A percentile compares a stretch with the other conserved stretches of the same genome.
Evolutionary conservation across 2,888 invertebrate species (phyloP).

Genomic region (Lydus trimaculatus): DNA sequence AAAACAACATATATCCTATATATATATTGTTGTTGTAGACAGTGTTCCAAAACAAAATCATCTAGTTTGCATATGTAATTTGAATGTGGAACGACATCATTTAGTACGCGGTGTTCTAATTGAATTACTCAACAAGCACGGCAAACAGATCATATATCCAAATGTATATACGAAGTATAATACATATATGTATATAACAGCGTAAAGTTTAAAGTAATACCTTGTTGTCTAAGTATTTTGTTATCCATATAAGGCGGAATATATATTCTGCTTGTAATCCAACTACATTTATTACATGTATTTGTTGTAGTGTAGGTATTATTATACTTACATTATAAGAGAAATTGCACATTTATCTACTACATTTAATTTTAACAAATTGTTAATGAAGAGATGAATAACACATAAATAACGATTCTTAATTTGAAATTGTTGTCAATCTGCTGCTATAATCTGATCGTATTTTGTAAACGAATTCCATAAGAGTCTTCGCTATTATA

Average conservation of each 20-base stretch:
- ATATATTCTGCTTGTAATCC: not conserved
- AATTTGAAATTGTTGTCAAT: not conserved
- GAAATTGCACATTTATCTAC: not conserved
- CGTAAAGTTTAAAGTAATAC: not conserved
- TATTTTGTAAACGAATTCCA: not conserved
- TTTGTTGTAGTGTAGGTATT: too few relatives aligned
- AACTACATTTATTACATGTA: too few relatives aligned
- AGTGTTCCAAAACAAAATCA: constrained; percentile 28
- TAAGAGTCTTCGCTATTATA: constrained; percentile 20
- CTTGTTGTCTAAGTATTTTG: not conserved
- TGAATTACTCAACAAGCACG: constrained; percentile 28
- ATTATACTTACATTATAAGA: not conserved
- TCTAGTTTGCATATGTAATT: constrained; percentile 32
- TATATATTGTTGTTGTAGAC: not conserved
- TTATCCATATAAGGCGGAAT: not conserved
- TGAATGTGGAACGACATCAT: constrained; percentile 22
- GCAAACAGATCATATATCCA: constrained; percentile 32
- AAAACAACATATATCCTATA: not conserved
- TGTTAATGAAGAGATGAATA: not conserved
- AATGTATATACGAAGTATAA: constrained; percentile 19
- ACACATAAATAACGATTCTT: not conserved
- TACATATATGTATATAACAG: not conserved
- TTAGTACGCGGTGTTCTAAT: constrained; percentile 27
- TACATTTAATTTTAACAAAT: not conserved
- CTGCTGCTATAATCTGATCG: not conserved